These are phyloP conservation scores for Folsomia manolachei DNA, from an alignment of 2,888 invertebrate genomes.

Conservation along the genomic window DNA sequence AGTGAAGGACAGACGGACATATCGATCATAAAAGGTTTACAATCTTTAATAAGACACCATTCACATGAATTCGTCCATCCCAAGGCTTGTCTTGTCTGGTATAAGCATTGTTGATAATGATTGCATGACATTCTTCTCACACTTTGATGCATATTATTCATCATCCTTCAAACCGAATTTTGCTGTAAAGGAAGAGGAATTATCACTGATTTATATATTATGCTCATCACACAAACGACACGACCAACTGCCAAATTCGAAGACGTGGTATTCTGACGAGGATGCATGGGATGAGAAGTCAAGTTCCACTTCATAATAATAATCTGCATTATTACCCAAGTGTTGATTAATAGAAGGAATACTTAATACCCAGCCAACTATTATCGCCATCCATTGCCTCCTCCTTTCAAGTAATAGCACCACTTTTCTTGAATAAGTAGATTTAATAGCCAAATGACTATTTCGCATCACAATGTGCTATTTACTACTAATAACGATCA, in stretches of 20 bases:
- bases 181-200: not conserved
- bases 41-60: too few relatives aligned
- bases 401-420: not conserved
- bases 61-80: too few relatives aligned
- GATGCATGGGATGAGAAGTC: not conserved
- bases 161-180: not conserved
- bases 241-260: not conserved
- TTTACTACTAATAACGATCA: not conserved
- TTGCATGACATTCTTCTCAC: not conserved
- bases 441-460: slow-evolving; percentile 2
- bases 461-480: not conserved
- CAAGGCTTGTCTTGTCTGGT: not conserved
- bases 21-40: too few relatives aligned
- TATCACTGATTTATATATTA: not conserved
- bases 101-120: not conserved
- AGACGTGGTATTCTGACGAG: not conserved
- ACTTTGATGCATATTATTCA: not conserved
- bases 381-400: too few relatives aligned
- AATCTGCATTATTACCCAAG: not conserved
- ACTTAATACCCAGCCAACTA: not conserved
- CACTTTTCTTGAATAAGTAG: slow-evolving; percentile 1
- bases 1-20: too few relatives aligned
- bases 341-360: slow-evolving; percentile 4
- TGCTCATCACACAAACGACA: not conserved
- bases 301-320: not conserved